Conservation (phyloP, 2,113 vertebrate species). For the Pangasianodon hypophthalmus region DNA sequence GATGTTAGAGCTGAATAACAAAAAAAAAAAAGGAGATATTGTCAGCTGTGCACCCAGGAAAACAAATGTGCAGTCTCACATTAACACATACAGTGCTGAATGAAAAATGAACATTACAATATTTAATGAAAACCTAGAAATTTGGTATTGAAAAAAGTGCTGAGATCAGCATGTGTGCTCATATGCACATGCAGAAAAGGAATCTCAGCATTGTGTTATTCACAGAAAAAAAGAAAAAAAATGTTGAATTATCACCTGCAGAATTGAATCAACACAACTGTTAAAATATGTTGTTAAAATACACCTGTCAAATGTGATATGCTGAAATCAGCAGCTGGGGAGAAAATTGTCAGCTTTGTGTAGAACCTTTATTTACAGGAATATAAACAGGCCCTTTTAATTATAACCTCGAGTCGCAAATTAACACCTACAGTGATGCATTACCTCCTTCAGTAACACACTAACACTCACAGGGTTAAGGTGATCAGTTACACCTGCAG, state of each 20-base stretch:
- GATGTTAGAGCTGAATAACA: background rate
- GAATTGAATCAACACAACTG: background rate
- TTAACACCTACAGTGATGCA: background rate
- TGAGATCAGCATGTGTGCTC: background rate
- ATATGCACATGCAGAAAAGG: background rate
- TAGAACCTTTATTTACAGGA: background rate
- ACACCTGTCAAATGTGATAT: background rate
- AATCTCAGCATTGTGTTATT: background rate
- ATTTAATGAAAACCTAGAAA: background rate
- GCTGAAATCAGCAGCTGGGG: background rate
- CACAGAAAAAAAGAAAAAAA: too few relatives aligned
- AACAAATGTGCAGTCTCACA: background rate
- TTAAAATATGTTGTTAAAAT: too few relatives aligned
- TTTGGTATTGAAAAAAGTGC: background rate
- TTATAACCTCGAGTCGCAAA: background rate
- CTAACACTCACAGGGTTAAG: background rate
- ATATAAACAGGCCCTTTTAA: background rate
- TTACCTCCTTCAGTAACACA: background rate
- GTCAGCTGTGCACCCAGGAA: background rate
- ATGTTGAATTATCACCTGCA: background rate
- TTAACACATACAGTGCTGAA: background rate
- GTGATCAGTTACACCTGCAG: slow-evolving; percentile 1
- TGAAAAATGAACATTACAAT: background rate
- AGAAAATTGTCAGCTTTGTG: background rate
- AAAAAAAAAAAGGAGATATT: background rate